Percentiles rank a stretch among this genome's conserved stretches.
phyloP scores from a whole-genome alignment of 2,888 invertebrate genomes.

The Limnephilus marmoratus region DNA sequence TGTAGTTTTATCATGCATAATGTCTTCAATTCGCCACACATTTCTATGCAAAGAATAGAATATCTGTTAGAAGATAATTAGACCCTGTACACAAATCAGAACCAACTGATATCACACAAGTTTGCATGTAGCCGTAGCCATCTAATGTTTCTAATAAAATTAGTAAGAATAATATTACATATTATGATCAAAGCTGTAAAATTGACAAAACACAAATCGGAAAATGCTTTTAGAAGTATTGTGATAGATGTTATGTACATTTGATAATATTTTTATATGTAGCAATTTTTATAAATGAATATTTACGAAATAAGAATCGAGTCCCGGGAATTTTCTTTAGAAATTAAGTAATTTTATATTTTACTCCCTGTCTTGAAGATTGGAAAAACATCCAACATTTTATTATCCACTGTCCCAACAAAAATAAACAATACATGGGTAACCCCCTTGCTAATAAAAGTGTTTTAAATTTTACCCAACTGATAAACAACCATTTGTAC shows the following conservation, averaged over 20 bases:
- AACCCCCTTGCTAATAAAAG: too few relatives aligned
- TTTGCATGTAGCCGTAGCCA: not conserved
- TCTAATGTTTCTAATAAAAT: not conserved
- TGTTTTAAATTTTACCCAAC: too few relatives aligned
- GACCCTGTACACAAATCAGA: not conserved
- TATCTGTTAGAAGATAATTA: not conserved
- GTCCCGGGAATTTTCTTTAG: not conserved
- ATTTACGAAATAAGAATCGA: not conserved
- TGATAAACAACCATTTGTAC: too few relatives aligned
- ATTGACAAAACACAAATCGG: not conserved
- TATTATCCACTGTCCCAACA: not conserved
- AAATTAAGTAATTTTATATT: not conserved
- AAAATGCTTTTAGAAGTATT: not conserved
- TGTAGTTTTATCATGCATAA: not conserved
- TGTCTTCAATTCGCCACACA: not conserved
- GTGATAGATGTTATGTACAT: constrained; percentile 2
- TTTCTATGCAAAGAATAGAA: not conserved
- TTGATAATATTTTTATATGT: constrained; percentile 1
- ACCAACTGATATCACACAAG: not conserved
- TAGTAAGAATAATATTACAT: not conserved
- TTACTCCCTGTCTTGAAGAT: not conserved
- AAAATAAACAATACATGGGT: not conserved
- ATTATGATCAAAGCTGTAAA: not conserved
- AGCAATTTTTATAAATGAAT: constrained; percentile 2
- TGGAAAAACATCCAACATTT: not conserved